These are phyloP conservation scores for Scylla paramamosain DNA, from an alignment of 1,140 invertebrate genomes.

Conservation along the genomic window DNA sequence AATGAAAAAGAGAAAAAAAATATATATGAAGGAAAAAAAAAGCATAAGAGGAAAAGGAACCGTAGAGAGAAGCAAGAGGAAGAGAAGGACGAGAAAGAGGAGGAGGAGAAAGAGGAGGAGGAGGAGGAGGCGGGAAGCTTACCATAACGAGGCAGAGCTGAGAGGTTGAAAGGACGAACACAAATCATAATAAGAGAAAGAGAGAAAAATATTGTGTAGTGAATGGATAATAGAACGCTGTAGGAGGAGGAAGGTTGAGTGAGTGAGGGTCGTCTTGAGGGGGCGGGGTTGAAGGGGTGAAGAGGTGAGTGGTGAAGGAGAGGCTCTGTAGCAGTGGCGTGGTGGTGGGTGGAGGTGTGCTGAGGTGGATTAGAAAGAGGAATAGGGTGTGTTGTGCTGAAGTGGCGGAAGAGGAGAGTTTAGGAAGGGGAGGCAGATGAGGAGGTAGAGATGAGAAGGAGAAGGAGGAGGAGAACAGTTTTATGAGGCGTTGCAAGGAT, in stretches of 20 bases:
- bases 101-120: neutral
- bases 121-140: neutral
- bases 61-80: conserved; percentile 8
- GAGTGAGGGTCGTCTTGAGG: neutral
- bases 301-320: neutral
- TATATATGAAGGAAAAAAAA: neutral
- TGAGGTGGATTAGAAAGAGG: neutral
- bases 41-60: neutral
- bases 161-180: neutral
- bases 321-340: neutral
- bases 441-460: neutral
- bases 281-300: neutral
- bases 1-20: neutral
- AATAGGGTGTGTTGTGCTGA: neutral
- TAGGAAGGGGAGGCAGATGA: neutral
- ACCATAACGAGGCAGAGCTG: neutral
- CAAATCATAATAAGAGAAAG: neutral
- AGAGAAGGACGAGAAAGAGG: neutral
- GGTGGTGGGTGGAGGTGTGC: neutral
- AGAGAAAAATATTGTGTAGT: neutral
- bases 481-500: neutral
- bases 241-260: neutral
- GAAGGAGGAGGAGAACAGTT: neutral
- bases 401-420: neutral
- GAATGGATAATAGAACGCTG: neutral